Conservation (phyloP, 2,113 vertebrate genomes). For the Choloepus hoffmanni region DNA sequence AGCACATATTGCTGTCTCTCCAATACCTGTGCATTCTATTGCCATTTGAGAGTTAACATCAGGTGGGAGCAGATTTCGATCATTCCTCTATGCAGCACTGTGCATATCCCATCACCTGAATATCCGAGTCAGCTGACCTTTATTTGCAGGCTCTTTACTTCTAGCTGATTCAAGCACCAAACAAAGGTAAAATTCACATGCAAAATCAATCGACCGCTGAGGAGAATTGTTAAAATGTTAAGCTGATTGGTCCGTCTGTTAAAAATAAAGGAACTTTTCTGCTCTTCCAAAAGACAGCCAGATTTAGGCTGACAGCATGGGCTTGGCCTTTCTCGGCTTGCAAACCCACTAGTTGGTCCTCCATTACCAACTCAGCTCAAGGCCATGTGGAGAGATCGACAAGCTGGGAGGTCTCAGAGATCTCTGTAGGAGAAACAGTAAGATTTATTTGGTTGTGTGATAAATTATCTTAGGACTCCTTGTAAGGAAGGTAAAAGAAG, state of each 20-base stretch:
- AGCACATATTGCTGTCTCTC: neutral
- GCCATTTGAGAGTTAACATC: neutral
- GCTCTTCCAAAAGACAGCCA: neutral
- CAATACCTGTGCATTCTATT: neutral
- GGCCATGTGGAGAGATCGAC: neutral
- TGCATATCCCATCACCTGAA: neutral
- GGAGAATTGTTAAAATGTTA: neutral
- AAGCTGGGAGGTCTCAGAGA: neutral
- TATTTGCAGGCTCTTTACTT: neutral
- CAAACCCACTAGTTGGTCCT: neutral
- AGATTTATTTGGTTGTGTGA: neutral
- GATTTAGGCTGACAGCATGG: neutral
- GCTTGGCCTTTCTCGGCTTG: neutral
- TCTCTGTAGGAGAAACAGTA: neutral
- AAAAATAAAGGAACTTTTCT: neutral
- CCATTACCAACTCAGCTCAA: neutral
- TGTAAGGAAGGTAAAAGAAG: slow-evolving; percentile 19
- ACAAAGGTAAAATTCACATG: neutral
- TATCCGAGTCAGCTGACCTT: neutral
- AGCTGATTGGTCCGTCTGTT: neutral
- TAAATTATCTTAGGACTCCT: neutral
- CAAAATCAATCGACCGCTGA: neutral
- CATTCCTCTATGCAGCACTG: neutral
- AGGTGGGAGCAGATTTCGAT: neutral
- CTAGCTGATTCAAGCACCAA: neutral